Evolutionary conservation across 2,113 vertebrate genomes (phyloP).

Genomic region (Callorhinus ursinus): DNA sequence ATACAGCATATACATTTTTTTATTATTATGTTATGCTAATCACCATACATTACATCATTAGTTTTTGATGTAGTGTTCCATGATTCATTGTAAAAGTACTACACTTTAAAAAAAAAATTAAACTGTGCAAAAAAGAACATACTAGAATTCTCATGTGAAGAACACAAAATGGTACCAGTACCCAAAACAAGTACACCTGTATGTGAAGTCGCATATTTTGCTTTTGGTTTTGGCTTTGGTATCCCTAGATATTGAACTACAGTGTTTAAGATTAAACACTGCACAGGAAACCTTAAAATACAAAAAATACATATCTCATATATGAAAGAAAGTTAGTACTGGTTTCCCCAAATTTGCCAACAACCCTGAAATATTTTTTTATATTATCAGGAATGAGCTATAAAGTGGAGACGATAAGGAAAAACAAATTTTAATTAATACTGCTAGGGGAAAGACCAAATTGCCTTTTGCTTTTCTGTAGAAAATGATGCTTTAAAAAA

Average conservation of each 20-base stretch:
- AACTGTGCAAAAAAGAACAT: background rate
- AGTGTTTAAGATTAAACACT: conserved; percentile 44
- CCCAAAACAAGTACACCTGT: background rate
- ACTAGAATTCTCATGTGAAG: background rate
- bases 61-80: too few species aligned
- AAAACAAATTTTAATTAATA: background rate
- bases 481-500: conserved; percentile 3
- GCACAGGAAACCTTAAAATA: conserved; percentile 43
- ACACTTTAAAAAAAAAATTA: background rate
- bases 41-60: too few species aligned
- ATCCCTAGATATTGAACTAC: background rate
- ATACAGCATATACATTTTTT: background rate
- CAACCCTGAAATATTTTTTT: conserved; percentile 21
- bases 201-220: background rate
- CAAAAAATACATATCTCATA: background rate
- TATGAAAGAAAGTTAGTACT: conserved; percentile 17
- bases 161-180: background rate
- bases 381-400: background rate
- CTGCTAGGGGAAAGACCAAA: background rate
- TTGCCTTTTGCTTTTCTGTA: background rate
- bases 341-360: conserved; percentile 10
- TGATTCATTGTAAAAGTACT: background rate
- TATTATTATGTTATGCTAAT: too few species aligned
- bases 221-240: background rate
- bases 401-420: background rate